Conservation (phyloP, 2,113 vertebrate species). For the Psilopsiagon aurifrons region DNA sequence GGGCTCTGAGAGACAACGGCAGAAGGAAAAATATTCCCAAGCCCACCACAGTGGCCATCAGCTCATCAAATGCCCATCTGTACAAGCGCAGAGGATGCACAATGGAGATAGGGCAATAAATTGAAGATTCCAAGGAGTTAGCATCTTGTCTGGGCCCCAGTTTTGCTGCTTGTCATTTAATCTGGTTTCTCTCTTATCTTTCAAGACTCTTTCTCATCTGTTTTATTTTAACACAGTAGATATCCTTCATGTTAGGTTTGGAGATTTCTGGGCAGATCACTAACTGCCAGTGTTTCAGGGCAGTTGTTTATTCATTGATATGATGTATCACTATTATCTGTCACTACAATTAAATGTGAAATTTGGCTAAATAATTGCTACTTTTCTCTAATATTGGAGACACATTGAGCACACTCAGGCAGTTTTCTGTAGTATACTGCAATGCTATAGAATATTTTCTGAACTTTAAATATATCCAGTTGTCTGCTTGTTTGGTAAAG, state of each 20-base stretch:
- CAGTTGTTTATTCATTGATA: not conserved
- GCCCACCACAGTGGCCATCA: not conserved
- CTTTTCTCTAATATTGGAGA: not conserved
- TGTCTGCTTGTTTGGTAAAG: not conserved
- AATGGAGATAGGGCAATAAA: not conserved
- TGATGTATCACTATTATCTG: not conserved
- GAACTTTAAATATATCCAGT: not conserved
- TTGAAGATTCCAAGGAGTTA: not conserved
- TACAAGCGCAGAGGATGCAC: not conserved
- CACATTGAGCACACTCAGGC: not conserved
- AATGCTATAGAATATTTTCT: not conserved
- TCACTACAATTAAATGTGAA: not conserved
- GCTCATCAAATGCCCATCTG: not conserved
- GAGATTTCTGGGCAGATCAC: not conserved
- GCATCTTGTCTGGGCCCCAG: not conserved
- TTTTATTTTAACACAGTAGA: not conserved
- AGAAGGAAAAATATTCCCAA: not conserved
- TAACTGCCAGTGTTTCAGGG: not conserved
- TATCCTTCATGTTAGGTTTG: not conserved
- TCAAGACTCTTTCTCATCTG: not conserved
- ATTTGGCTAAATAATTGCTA: not conserved
- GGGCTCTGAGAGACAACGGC: not conserved
- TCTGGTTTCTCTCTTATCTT: not conserved
- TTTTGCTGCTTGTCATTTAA: not conserved
- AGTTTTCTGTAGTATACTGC: not conserved